Conservation (phyloP, 1,140 invertebrate genomes). For the Aphelinus certus region DNA sequence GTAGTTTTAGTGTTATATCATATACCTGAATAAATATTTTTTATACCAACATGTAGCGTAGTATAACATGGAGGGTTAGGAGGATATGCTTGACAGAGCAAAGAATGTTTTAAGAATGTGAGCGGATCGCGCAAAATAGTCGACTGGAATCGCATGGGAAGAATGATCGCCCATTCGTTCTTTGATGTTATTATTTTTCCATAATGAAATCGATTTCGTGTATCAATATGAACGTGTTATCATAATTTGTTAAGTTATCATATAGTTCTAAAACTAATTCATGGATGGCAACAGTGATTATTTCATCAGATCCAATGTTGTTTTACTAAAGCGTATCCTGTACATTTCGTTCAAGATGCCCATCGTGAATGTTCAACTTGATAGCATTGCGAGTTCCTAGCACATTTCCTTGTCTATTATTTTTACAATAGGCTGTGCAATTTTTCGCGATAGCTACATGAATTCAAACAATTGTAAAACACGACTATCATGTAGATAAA, state of each 20-base stretch:
- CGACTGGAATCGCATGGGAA: too few relatives aligned
- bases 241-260: not conserved
- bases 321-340: too few relatives aligned
- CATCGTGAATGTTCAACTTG: not conserved
- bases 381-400: conserved; percentile 35
- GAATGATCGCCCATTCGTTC: too few relatives aligned
- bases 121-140: too few relatives aligned
- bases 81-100: too few relatives aligned
- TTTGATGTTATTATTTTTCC: too few relatives aligned
- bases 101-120: too few relatives aligned
- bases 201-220: not conserved
- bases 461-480: conserved; percentile 21
- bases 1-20: conserved; percentile 35
- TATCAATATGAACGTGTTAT: not conserved
- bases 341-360: not conserved
- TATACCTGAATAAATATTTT: conserved; percentile 38
- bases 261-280: not conserved
- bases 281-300: not conserved
- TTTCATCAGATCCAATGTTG: too few relatives aligned
- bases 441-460: conserved; percentile 24
- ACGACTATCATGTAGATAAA: conserved; percentile 20
- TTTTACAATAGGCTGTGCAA: conserved; percentile 36
- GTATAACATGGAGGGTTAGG: conserved; percentile 1
- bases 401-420: conserved; percentile 18
- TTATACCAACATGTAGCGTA: conserved; percentile 23